Percentiles rank a stretch among this genome's conserved stretches.
These are phyloP conservation scores for Nycticorax nycticorax DNA, from an alignment of 2,113 vertebrate species.

Conservation along the genomic window DNA sequence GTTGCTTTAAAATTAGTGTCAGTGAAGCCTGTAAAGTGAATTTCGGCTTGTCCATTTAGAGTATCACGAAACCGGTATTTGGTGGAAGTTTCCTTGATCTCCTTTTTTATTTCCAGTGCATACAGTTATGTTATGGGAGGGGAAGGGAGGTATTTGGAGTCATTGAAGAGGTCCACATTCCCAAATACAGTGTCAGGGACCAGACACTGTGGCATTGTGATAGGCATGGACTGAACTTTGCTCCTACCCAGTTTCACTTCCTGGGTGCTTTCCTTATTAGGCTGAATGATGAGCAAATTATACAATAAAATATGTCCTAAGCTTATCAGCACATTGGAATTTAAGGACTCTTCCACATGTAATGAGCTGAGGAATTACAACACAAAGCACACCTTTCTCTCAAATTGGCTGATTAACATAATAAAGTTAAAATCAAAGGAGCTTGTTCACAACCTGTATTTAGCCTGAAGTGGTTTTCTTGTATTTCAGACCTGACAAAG, in stretches of 20 bases:
- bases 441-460: slow-evolving; percentile 8
- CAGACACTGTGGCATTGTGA: not conserved
- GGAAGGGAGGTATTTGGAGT: not conserved
- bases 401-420: slow-evolving; percentile 30
- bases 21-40: not conserved
- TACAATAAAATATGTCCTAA: not conserved
- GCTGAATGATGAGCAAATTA: not conserved
- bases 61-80: not conserved
- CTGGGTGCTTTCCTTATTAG: slow-evolving; percentile 4
- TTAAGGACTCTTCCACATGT: not conserved
- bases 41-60: not conserved
- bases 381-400: slow-evolving; percentile 28
- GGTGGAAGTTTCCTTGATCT: not conserved
- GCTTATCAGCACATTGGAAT: not conserved
- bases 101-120: not conserved
- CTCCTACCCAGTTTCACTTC: not conserved
- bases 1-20: not conserved
- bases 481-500: slow-evolving; percentile 34
- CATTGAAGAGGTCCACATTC: not conserved
- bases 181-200: not conserved
- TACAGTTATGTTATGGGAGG: not conserved
- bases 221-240: not conserved
- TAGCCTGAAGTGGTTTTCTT: slow-evolving; percentile 38
- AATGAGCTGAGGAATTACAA: slow-evolving; percentile 21
- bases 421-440: slow-evolving; percentile 19